Conservation (phyloP, 2,888 invertebrate genomes). For the Notodonta ziczac region DNA sequence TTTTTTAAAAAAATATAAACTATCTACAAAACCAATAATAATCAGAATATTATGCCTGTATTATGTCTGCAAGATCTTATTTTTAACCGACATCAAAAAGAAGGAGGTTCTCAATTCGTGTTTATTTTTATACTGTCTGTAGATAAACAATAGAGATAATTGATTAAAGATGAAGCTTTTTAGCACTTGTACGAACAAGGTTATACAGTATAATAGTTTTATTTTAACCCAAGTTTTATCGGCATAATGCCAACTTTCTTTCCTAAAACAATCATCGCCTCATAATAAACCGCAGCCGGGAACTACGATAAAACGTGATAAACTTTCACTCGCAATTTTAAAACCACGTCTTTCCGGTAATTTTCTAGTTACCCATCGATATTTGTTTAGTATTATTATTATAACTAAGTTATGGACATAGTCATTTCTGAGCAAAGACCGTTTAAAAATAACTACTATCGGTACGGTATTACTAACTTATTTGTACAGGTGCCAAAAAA, state of each 20-base stretch:
- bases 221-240: background rate
- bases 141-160: no score
- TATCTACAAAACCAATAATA: no score
- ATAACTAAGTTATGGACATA: background rate
- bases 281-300: background rate
- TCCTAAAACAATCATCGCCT: conserved; percentile 19
- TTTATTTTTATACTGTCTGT: no score
- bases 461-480: background rate
- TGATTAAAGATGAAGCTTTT: no score
- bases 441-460: background rate
- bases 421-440: background rate
- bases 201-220: background rate
- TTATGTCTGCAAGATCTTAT: no score
- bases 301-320: background rate
- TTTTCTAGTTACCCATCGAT: background rate
- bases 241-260: background rate
- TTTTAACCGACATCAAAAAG: no score
- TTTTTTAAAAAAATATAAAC: no score
- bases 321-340: conserved; percentile 6
- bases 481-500: no score
- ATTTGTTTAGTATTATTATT: background rate
- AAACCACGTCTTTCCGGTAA: background rate
- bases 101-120: no score
- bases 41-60: no score
- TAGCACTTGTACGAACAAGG: background rate